Base-by-base conservation (phyloP, 1,140 invertebrate species). In the Drosophila nikananu region DNA sequence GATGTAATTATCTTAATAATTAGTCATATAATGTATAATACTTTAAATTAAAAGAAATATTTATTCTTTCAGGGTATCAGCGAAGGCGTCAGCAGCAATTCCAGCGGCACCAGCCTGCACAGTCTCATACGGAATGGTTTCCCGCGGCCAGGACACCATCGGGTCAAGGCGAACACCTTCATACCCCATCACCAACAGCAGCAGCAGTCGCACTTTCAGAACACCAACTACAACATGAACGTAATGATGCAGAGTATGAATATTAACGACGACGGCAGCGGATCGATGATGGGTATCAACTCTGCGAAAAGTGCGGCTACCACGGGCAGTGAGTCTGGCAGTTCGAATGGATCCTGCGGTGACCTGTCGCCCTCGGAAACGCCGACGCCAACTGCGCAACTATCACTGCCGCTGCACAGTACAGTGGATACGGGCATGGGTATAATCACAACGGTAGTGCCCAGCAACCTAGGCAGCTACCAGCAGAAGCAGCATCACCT, bases 311-410 rank as follows among this genome's bases (percentile, higher is more conserved):
- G 84, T 68, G 59, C 80, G 1, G 67, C 86, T 3, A 82, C 86
- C 27, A 91, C 86, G 23, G 91, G 91, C 41, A 93, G 92, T 64
- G 92, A 93, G 54, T 84, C 92, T 9, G 92, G 92, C 49, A 93
- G 92, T 60, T 93, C 92, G 17, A 90, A 91, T 65, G 92, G 91
- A 19, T 93, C 92, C 15, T 86, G 79, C 23, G 91, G 89, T 8
- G 92, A 93, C 35, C 75, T 84, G 52, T 86, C 92, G 48, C 92
- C 92, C 51, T 93, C 92, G 37, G 90, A 92, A 71, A 92, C 92
- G 30, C 91, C 92, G 46, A 92, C 86, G 19, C 76, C 75, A 39
- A 57, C 54, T 8, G 66, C 64, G 10, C 67, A 82, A 51, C 44
- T 78, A n/a, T 41, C 76, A 52, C 49, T 78, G 75, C 55, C 75